Percentiles rank a stretch among this genome's conserved stretches.
Evolutionary conservation across 2,888 invertebrate species (phyloP).

Genomic region (Globia sparganii): DNA sequence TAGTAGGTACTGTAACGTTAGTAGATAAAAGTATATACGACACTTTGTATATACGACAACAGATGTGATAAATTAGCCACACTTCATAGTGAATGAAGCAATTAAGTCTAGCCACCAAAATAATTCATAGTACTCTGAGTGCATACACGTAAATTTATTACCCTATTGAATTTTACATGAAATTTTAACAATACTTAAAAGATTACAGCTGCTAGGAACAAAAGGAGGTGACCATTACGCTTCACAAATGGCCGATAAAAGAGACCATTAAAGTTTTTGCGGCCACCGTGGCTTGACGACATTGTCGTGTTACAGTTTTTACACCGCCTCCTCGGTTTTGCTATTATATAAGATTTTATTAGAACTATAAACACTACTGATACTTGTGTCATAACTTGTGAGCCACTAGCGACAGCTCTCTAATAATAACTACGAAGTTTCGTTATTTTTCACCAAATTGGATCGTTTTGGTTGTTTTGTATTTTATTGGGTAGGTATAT

Average conservation of each 20-base stretch:
- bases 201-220: slow-evolving; percentile 76
- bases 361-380: slow-evolving; percentile 59
- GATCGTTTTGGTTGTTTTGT: slow-evolving; percentile 19
- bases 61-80: background rate
- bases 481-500: background rate
- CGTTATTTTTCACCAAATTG: slow-evolving; percentile 26
- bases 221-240: slow-evolving; percentile 76
- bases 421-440: slow-evolving; percentile 28
- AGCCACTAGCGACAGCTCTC: slow-evolving; percentile 24
- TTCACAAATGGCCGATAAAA: slow-evolving; percentile 84
- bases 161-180: slow-evolving; percentile 59
- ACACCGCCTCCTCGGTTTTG: slow-evolving; percentile 68
- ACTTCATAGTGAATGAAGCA: slow-evolving; percentile 6
- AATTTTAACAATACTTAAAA: slow-evolving; percentile 72
- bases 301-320: slow-evolving; percentile 77
- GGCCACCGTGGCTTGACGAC: slow-evolving; percentile 75
- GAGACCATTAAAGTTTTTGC: slow-evolving; percentile 83
- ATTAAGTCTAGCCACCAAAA: slow-evolving; percentile 21
- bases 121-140: slow-evolving; percentile 30
- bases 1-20: too few species aligned
- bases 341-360: slow-evolving; percentile 69
- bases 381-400: slow-evolving; percentile 61
- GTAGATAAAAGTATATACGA: background rate
- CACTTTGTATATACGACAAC: background rate
- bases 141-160: slow-evolving; percentile 48